Base-by-base conservation (phyloP, 2,113 vertebrate species). In the Piprites chloris region DNA sequence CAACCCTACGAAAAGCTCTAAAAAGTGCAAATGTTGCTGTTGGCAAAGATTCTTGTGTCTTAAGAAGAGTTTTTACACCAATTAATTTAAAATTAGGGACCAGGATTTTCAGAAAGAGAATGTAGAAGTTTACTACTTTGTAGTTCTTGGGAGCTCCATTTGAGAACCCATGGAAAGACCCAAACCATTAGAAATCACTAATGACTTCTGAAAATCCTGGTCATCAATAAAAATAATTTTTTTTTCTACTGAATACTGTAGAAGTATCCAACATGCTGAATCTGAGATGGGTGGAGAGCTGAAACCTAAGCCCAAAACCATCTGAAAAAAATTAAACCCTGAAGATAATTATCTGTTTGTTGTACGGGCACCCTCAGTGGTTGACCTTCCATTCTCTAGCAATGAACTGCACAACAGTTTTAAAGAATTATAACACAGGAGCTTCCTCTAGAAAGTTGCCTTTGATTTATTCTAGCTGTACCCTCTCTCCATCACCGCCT, bases 11-110 rank as follows among this genome's bases (percentile, higher is more conserved):
- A 95, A 86, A 92, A 93, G 66, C 73, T 90, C 76, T 93, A 85
- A 85, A 94, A 97, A 89, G 92, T 92, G 88, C 90, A 93, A 90
- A 78, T 90, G 91, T 92, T 95, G 93, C 89, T 6, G 3, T 74
- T 96, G 95, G 95, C 88, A 90, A 94, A 89, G 69, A 87, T 66
- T 83, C 52, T 85, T 85, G 80, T 20, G 30, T 88, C 75, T 89
- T 78, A 82, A 90, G 56, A 76, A 95, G 86, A 90, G 53, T 88
- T 94, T 96, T 92, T 85, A 93, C 76, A 95, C 62, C 92, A 73
- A 69, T 85, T 86, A 82, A 87, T 93, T 87, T 87, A 62, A 94
- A 90, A 91, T 73, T 62, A 84, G 66, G 76, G 73, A 84, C 56
- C 37, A 76, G 28, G 61, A 94, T 66, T 97, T 96, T 92, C 88